Evolutionary conservation across 2,888 invertebrate species (phyloP), one percentile per base, ranked within the genome.

Genomic region (Lithodes maja): DNA sequence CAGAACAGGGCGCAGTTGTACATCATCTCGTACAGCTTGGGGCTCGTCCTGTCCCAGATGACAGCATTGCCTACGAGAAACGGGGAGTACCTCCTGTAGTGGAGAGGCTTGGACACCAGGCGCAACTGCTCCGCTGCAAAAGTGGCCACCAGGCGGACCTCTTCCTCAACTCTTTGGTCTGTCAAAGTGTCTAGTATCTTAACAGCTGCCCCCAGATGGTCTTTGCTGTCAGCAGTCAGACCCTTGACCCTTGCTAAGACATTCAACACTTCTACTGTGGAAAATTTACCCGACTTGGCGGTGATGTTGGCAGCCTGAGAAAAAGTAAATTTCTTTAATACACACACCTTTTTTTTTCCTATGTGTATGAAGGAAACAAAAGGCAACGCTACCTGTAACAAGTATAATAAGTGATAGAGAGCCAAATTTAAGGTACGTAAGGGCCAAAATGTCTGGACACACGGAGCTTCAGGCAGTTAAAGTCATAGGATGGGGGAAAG

Each of bases 61-160:
- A 68, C 68, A 68, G 68, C 1, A 15, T 68, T 68, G 7, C 68
- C 68, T 15, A 68, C 9, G 68, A 68, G 68, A 68, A 7, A 68
- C 68, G 9, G 15, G 68, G 68, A 68, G 68, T 68, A 68, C 68
- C 68, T 15, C 68, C 68, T 68, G 68, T 15, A 12, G 68, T 68
- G 68, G 15, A 1, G 15, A 15, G 68, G 9, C 15, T 68, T 12
- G 68, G 15, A 68, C 68, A 68, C 68, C 68, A 68, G 68, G 7
- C 68, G 68, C 68, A 68, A 15, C 68, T 68, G 68, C 68, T 68
- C 68, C 15, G 68, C 68, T 68, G 68, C 68, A 68, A 68, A 7
- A 68, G 68, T 68, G 68, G 68, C 68, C 68, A 68, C 68, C 68
- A 68, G 68, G 68, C 68, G 15, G 68, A 68, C 68, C 15, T 68